phyloP scores from a whole-genome alignment of 2,797 vertebrate species.

The Acrossocheilus wenchowensis region DNA sequence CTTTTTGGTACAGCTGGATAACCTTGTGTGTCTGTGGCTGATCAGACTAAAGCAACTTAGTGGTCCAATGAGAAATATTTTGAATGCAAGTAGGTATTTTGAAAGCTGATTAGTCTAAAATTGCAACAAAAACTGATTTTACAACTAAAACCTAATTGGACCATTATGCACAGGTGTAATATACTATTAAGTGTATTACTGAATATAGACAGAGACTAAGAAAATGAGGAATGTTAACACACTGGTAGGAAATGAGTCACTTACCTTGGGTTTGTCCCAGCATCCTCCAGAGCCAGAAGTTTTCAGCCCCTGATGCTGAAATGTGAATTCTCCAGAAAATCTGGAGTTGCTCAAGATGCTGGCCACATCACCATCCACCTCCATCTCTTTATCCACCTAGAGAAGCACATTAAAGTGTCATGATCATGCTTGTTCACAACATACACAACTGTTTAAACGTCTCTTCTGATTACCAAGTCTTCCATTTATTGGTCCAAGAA shows the following conservation, averaged over 20 bases:
- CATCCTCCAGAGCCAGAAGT: conserved; percentile 47
- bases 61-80: neutral
- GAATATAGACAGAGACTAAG: neutral
- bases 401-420: neutral
- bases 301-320: conserved; percentile 67
- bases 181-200: neutral
- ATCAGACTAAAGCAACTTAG: conserved; percentile 14
- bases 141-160: neutral
- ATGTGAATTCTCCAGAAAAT: conserved; percentile 82
- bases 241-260: neutral
- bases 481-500: neutral
- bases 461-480: neutral
- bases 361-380: conserved; percentile 81
- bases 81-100: neutral
- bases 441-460: neutral
- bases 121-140: neutral
- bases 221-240: neutral
- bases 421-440: neutral
- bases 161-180: neutral
- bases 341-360: conserved; percentile 82
- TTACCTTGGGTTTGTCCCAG: conserved; percentile 69
- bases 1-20: conserved; percentile 84
- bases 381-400: conserved; percentile 78
- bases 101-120: neutral
- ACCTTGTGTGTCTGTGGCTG: conserved; percentile 71